Evolutionary conservation across 2,113 vertebrate species (phyloP).

Genomic region (Neomonachus schauinslandi): DNA sequence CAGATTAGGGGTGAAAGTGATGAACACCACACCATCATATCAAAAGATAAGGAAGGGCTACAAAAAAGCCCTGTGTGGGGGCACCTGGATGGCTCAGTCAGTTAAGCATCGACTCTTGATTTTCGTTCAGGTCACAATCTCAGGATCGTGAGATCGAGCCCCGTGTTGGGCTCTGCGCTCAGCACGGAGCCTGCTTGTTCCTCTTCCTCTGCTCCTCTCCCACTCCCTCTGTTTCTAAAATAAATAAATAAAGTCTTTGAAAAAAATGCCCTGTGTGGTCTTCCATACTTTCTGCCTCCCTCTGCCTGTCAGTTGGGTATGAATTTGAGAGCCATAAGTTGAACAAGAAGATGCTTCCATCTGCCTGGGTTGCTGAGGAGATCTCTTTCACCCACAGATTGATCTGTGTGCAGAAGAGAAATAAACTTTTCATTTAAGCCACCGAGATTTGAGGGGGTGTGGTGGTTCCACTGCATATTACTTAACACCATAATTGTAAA

Average conservation of each 20-base stretch:
- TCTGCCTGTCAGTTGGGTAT: not conserved
- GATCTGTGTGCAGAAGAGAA: not conserved
- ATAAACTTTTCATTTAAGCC: not conserved
- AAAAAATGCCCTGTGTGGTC: not conserved
- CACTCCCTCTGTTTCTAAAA: not conserved
- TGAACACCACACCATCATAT: not conserved
- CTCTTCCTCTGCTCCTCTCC: not conserved
- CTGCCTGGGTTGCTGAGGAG: not conserved
- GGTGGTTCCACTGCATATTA: rapidly evolving
- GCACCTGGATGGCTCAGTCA: not conserved
- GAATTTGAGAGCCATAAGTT: rapidly evolving
- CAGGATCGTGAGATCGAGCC: not conserved
- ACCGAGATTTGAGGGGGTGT: rapidly evolving
- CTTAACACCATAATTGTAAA: too few species aligned
- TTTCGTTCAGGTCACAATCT: not conserved
- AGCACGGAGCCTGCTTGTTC: not conserved
- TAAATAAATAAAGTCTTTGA: not conserved
- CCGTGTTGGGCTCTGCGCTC: not conserved
- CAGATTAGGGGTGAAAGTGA: not conserved
- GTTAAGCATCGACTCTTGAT: not conserved
- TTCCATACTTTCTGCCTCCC: not conserved
- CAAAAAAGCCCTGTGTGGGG: not conserved
- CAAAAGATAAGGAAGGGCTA: not conserved
- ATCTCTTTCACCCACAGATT: not conserved
- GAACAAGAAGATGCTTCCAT: not conserved